Evolutionary conservation across 23 tunicate genomes (phyloP).

Genomic region (Ciona savignyi): DNA sequence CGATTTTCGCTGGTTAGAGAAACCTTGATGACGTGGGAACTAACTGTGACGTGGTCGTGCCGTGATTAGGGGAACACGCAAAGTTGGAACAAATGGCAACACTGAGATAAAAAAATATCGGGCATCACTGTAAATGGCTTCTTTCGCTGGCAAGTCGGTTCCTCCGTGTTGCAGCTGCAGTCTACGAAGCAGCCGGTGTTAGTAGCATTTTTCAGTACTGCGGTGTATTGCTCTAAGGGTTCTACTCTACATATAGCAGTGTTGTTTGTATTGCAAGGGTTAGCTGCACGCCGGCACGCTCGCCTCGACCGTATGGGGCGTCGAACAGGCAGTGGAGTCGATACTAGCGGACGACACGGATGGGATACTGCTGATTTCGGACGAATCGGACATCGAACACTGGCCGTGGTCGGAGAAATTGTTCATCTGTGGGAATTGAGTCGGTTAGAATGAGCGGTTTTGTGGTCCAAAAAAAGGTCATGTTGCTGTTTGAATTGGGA

Average conservation of each 20-base stretch:
- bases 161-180: too few relatives aligned
- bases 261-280: neutral
- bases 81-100: neutral
- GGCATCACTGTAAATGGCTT: neutral
- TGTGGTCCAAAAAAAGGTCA: too few relatives aligned
- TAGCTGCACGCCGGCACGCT: constrained; percentile 71
- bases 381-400: constrained; percentile 81
- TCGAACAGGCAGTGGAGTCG: constrained; percentile 67
- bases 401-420: constrained; percentile 83
- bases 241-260: too few relatives aligned
- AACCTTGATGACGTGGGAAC: neutral
- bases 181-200: neutral
- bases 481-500: neutral
- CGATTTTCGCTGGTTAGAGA: neutral
- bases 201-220: neutral
- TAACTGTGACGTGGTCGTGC: neutral
- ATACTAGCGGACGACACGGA: constrained; percentile 74
- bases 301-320: constrained; percentile 48
- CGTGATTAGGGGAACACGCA: neutral
- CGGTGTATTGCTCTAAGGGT: neutral
- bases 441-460: too few relatives aligned
- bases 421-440: constrained; percentile 56
- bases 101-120: neutral
- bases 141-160: too few relatives aligned
- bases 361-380: constrained; percentile 85